phyloP scores from a whole-genome alignment of 2,797 vertebrate species.

The Enteromius trimaculatus region DNA sequence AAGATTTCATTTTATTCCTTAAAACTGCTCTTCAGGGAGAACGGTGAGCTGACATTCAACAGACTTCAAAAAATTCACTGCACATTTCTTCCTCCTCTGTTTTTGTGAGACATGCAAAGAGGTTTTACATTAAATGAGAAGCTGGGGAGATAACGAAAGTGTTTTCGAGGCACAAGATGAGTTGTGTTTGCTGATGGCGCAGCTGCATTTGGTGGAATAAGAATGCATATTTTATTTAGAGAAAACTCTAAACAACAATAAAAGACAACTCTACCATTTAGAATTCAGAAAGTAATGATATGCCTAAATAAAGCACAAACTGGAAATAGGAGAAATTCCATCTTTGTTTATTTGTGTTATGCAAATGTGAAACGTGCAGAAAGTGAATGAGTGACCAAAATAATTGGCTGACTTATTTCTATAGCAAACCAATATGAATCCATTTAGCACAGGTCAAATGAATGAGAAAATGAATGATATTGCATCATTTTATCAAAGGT shows the following conservation, averaged over 20 bases:
- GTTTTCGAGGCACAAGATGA: conserved; percentile 28
- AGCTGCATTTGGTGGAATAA: neutral
- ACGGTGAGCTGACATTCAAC: neutral
- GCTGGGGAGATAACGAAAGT: conserved; percentile 28
- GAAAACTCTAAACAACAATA: neutral
- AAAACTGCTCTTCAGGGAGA: neutral
- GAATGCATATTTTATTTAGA: neutral
- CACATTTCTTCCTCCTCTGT: neutral
- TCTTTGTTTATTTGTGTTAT: neutral
- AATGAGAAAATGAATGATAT: neutral
- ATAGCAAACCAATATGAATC: neutral
- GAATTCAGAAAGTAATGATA: no score
- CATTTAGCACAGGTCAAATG: neutral
- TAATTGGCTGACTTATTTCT: neutral
- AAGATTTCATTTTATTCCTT: conserved; percentile 7
- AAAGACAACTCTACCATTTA: neutral
- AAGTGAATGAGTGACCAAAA: neutral
- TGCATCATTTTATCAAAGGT: neutral
- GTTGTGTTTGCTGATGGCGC: conserved; percentile 16
- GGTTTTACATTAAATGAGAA: conserved; percentile 17
- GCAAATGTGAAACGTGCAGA: no score
- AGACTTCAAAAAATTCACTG: neutral
- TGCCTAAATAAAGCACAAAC: neutral
- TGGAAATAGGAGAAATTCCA: neutral
- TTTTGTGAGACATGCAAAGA: conserved; percentile 3